phyloP scores from a whole-genome alignment of 1,140 invertebrate species.

The Lerema accius region DNA sequence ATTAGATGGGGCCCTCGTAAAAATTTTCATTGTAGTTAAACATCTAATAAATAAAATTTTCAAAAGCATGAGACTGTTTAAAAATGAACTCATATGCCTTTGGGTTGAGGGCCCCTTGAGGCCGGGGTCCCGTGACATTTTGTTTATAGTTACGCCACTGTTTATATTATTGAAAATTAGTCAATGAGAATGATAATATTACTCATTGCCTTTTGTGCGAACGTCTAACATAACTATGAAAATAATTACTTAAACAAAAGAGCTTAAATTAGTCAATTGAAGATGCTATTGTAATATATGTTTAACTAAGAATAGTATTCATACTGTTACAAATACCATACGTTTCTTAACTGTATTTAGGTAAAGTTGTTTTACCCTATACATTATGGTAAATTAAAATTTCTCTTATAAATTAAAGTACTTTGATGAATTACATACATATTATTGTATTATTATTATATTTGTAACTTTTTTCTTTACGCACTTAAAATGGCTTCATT shows the following conservation, averaged over 20 bases:
- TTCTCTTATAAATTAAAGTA: too few species aligned
- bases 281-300: conserved; percentile 21
- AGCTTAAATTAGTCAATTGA: conserved; percentile 21
- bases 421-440: too few species aligned
- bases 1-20: too few species aligned
- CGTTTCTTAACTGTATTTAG: not conserved
- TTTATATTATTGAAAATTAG: not conserved
- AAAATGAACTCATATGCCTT: too few species aligned
- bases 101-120: too few species aligned
- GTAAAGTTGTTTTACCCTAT: too few species aligned
- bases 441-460: not conserved
- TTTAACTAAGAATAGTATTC: conserved; percentile 7
- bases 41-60: too few species aligned
- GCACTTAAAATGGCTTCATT: not conserved
- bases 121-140: too few species aligned
- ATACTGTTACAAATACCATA: not conserved
- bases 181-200: not conserved
- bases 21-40: too few species aligned
- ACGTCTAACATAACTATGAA: not conserved
- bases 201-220: not conserved
- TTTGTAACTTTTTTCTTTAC: not conserved
- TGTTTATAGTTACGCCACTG: too few species aligned
- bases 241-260: conserved; percentile 4
- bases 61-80: too few species aligned
- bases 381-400: too few species aligned